A percentile compares a stretch with the other conserved stretches of the same genome.
phyloP scores from a whole-genome alignment of 2,113 vertebrate species.

The Pipra filicauda region DNA sequence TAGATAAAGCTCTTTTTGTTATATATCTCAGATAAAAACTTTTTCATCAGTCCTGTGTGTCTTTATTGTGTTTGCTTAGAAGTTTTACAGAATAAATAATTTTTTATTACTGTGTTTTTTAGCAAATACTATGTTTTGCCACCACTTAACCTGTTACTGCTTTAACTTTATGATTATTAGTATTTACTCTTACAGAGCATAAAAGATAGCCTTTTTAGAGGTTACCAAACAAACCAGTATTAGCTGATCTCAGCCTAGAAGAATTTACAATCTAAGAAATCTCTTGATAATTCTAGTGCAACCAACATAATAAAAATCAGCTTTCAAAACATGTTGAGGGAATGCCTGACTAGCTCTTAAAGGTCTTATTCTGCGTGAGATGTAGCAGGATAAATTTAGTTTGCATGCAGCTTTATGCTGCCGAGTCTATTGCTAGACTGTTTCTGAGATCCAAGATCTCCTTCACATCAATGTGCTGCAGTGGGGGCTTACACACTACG shows the following conservation, averaged over 20 bases:
- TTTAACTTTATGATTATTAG: background rate
- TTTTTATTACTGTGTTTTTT: background rate
- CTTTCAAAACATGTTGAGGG: background rate
- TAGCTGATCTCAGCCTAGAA: background rate
- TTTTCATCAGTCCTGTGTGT: background rate
- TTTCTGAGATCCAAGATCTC: background rate
- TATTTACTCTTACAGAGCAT: background rate
- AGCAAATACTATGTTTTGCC: background rate
- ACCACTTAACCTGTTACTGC: background rate
- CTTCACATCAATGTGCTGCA: background rate
- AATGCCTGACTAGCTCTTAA: background rate
- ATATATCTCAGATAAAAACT: background rate
- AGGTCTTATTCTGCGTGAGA: background rate
- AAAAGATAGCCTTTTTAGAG: background rate
- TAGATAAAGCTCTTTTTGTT: background rate
- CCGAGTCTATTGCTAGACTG: background rate
- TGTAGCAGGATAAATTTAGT: background rate
- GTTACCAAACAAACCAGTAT: background rate
- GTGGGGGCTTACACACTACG: background rate
- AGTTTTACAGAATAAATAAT: background rate
- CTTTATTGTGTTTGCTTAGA: background rate
- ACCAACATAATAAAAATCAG: background rate
- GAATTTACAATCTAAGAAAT: background rate
- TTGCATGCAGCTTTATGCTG: background rate
- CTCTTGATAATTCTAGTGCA: background rate